Evolutionary conservation across 2,113 vertebrate genomes (phyloP).

Genomic region (Vidua chalybeata): DNA sequence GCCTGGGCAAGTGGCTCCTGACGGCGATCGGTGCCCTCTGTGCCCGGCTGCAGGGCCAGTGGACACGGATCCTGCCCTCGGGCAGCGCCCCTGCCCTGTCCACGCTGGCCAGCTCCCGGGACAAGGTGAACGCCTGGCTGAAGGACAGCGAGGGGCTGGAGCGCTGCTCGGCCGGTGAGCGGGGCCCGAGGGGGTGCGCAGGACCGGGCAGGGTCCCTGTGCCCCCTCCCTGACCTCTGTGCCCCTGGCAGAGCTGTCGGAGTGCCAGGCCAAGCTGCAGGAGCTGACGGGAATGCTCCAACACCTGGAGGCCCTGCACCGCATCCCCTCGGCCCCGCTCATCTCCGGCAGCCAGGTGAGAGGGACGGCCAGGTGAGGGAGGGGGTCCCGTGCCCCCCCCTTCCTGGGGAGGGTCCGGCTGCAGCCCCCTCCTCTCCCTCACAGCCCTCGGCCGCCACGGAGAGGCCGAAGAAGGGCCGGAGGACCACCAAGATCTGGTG

Average conservation of each 20-base stretch:
- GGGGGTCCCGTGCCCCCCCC: fast-evolving
- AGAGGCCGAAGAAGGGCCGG: constrained; percentile 87
- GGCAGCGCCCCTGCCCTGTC: constrained; percentile 62
- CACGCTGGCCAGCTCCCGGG: constrained; percentile 50
- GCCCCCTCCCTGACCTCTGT: not conserved
- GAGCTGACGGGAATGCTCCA: constrained; percentile 86
- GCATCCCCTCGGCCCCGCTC: constrained; percentile 80
- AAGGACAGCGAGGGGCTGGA: constrained; percentile 85
- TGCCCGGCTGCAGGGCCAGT: not conserved
- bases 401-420: fast-evolving
- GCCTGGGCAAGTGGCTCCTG: fast-evolving
- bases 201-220: fast-evolving
- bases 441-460: constrained; percentile 41
- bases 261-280: constrained; percentile 84
- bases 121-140: constrained; percentile 86
- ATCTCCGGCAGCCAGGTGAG: constrained; percentile 78
- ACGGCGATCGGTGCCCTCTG: fast-evolving
- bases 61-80: constrained; percentile 36
- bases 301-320: constrained; percentile 82
- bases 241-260: constrained; percentile 74
- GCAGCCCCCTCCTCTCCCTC: not conserved
- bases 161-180: constrained; percentile 83
- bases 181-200: fast-evolving
- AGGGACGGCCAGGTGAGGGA: fast-evolving
- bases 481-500: constrained; percentile 79